Evolutionary conservation across 2,797 vertebrate genomes (phyloP).

Genomic region (Phataginus tricuspis): DNA sequence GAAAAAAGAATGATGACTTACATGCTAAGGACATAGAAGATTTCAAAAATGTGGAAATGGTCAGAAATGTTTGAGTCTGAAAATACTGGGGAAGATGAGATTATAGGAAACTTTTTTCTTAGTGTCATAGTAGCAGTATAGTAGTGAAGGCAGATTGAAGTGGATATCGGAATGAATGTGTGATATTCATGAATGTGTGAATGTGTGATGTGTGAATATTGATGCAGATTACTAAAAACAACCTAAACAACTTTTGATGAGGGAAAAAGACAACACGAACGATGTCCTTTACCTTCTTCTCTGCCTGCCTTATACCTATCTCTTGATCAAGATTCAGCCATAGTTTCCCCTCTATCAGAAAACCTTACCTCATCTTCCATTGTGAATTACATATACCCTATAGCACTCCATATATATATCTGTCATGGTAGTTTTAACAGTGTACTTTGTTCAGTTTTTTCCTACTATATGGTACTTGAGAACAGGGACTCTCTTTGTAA

Average conservation of each 20-base stretch:
- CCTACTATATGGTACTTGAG: neutral
- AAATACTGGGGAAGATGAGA: neutral
- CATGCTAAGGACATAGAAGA: neutral
- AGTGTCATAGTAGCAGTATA: neutral
- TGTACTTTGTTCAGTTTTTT: neutral
- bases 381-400: neutral
- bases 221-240: neutral
- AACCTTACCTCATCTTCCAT: neutral
- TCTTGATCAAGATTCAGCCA: neutral
- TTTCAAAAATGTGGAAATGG: neutral
- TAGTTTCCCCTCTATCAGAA: neutral
- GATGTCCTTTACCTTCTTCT: neutral
- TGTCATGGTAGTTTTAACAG: neutral
- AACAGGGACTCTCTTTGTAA: neutral
- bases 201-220: neutral
- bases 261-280: neutral
- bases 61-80: neutral
- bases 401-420: too few species aligned
- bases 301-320: neutral
- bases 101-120: neutral
- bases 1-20: neutral
- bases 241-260: neutral
- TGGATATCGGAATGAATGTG: neutral
- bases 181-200: neutral
- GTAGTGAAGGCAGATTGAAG: neutral